These are phyloP conservation scores for Fukomys damarensis DNA, from an alignment of 2,113 vertebrate genomes.

Conservation along the genomic window DNA sequence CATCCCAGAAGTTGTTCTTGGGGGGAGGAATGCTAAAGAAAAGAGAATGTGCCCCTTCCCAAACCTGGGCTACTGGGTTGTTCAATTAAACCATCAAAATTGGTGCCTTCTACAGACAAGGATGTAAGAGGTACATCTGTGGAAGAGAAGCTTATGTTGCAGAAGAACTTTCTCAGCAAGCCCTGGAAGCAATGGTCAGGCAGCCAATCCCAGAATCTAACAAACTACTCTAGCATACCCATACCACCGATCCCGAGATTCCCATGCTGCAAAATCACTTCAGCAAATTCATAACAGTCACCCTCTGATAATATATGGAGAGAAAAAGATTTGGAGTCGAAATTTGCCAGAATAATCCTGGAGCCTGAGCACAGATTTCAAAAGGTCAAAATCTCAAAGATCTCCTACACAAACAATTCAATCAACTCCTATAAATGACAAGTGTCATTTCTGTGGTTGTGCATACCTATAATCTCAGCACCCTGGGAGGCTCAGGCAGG, in stretches of 20 bases:
- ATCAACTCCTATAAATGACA: not conserved
- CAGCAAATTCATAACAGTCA: not conserved
- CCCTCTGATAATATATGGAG: not conserved
- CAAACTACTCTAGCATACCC: not conserved
- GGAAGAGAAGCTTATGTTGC: not conserved
- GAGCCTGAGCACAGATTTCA: not conserved
- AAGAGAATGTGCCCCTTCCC: not conserved
- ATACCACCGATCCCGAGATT: not conserved
- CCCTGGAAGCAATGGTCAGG: not conserved
- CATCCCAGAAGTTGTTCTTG: not conserved
- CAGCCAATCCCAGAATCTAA: not conserved
- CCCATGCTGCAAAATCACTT: not conserved
- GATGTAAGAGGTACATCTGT: not conserved
- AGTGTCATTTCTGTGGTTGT: not conserved
- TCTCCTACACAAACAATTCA: not conserved
- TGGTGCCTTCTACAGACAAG: not conserved
- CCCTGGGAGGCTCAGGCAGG: too few species aligned
- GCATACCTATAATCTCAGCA: too few species aligned
- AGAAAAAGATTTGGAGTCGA: not conserved
- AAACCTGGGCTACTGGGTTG: not conserved
- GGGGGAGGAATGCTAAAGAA: not conserved
- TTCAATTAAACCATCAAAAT: not conserved
- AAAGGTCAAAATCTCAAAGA: not conserved
- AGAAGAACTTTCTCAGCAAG: not conserved
- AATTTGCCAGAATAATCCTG: not conserved